Conservation (phyloP, 2,113 vertebrate species). For the Phocoena sinus region DNA sequence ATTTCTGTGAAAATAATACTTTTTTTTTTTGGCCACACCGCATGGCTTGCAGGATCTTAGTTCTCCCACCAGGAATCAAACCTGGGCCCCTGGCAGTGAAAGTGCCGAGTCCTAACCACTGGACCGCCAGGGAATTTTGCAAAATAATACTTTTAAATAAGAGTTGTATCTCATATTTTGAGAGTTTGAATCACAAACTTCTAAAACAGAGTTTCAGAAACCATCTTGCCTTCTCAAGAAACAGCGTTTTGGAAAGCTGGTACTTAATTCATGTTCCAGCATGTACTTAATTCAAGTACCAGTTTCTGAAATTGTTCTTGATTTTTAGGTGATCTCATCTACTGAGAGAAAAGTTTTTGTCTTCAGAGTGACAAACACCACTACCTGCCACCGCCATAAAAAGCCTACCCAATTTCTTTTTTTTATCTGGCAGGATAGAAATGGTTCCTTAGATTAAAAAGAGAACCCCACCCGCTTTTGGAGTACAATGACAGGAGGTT, state of each 20-base stretch:
- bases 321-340: background rate
- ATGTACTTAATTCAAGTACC: background rate
- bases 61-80: background rate
- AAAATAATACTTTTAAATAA: background rate
- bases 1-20: background rate
- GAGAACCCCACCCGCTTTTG: background rate
- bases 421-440: background rate
- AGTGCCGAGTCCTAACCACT: background rate
- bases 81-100: background rate
- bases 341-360: background rate
- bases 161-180: background rate
- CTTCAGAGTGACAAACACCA: background rate
- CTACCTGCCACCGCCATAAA: background rate
- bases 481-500: background rate
- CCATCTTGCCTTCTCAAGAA: background rate
- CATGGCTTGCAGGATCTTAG: background rate
- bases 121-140: background rate
- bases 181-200: background rate
- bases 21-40: background rate
- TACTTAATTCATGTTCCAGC: background rate
- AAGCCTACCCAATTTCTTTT: background rate
- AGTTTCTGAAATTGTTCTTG: background rate
- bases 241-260: background rate
- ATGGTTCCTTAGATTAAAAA: background rate
- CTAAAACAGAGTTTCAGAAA: background rate